Percentiles rank a stretch among this genome's conserved stretches.
Conservation (phyloP, 2,113 vertebrate genomes). For the Pygoscelis adeliae region DNA sequence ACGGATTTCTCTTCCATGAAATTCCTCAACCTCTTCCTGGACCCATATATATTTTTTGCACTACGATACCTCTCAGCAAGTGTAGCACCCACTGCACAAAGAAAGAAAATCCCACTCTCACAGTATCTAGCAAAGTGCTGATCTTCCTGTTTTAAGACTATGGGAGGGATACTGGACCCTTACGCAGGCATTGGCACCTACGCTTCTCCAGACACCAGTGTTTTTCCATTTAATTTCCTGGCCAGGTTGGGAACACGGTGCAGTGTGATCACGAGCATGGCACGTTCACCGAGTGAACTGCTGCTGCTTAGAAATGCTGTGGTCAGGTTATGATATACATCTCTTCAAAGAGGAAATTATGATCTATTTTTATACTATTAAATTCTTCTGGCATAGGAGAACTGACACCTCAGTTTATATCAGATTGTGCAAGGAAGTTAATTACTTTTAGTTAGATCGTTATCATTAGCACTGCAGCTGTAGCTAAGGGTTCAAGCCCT, state of each 20-base stretch:
- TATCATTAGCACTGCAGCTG: background rate
- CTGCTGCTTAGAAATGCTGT: conserved; percentile 9
- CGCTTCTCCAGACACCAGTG: background rate
- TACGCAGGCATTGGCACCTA: background rate
- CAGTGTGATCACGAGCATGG: background rate
- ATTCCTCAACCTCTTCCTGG: background rate
- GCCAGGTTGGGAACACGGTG: background rate
- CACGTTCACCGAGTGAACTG: background rate
- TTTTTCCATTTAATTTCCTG: conserved; percentile 58
- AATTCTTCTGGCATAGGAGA: background rate
- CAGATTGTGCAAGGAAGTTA: conserved; percentile 20
- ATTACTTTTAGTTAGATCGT: background rate
- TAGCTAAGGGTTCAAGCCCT: background rate
- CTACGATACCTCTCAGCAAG: background rate
- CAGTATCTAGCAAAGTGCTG: background rate
- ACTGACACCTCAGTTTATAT: background rate
- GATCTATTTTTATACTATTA: conserved; percentile 54
- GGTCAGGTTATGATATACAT: background rate
- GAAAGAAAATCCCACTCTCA: background rate
- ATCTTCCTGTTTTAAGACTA: background rate
- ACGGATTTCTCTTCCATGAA: background rate
- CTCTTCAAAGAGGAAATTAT: conserved; percentile 56
- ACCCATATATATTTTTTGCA: background rate
- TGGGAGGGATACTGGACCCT: background rate
- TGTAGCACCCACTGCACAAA: background rate